Base-by-base conservation (phyloP, 2,888 invertebrate genomes). In the Agonopterix subpropinquella region DNA sequence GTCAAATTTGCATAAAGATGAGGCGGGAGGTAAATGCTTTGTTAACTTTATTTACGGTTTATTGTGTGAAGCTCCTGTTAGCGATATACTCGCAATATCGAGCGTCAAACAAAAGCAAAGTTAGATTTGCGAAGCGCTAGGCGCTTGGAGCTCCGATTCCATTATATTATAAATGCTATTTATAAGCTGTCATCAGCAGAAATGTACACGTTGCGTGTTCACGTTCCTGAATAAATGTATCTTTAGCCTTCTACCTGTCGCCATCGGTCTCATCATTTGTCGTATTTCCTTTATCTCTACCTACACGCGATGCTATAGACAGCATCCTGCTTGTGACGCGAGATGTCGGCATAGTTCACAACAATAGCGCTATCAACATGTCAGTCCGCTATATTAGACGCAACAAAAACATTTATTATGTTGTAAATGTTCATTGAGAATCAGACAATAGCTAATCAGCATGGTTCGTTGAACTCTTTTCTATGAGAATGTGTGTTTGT, bases 381-480 rank as follows among this genome's bases (percentile, higher is more conserved):
- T 48, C 45, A 42, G 41, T 37, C 39, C 10, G 13, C 36, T 28
- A 8, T 18, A 45, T 49, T 15, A 45, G 18, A 15, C 18, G 36
- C 49, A 45, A 45, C 45, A 45, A 49, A 49, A 45, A 49, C 11
- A 10, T 45, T 15, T 35, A 49, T 43, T 43, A 41, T 37, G 49
- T 48, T 43, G 49, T 48, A 44, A 46, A 45, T 44, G 44, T 44
- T n/a, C 45, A 28, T 36, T 35, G 18, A 18, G 49, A 52, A 46
- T 46, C 49, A 54, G 47, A 57, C 54, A 57, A 56, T 52, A 47
- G 49, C n/a, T 44, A 50, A 52, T 47, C 42, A 39, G 5, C 36
- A 45, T 45, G 53, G 62, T 56, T 51, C 58, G 54, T 58, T 62
- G 63, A 62, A 62, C 65, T 58, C 53, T 53, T 51, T 44, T 44